Conservation (phyloP, 2,113 vertebrate genomes). For the Microcebus tavaratra region DNA sequence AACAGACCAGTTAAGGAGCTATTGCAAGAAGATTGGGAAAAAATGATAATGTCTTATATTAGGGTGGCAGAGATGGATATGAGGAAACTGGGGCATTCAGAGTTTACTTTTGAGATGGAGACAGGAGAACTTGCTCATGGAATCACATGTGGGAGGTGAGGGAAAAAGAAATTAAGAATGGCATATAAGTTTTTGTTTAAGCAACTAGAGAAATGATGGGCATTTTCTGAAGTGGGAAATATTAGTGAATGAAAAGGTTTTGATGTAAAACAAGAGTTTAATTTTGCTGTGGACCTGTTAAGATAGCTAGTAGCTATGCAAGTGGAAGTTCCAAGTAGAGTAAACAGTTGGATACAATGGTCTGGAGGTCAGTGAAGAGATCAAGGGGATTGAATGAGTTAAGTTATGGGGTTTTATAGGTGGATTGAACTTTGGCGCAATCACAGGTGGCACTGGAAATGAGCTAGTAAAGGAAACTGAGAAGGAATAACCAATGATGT, state of each 20-base stretch:
- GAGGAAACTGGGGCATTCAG: not conserved
- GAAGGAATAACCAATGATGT: not conserved
- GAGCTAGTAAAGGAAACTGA: not conserved
- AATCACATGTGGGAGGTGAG: not conserved
- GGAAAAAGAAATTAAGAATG: not conserved
- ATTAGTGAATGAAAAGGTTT: not conserved
- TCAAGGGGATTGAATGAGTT: not conserved
- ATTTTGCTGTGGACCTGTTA: not conserved
- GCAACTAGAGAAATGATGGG: not conserved
- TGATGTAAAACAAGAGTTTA: not conserved
- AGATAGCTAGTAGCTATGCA: not conserved
- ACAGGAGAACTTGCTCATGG: not conserved
- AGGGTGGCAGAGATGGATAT: not conserved
- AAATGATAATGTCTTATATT: not conserved
- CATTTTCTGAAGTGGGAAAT: slow-evolving; percentile 6
- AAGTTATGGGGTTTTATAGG: not conserved
- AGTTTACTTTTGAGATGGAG: slow-evolving; percentile 18
- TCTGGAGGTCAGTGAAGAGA: not conserved
- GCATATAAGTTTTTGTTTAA: not conserved
- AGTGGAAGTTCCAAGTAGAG: not conserved
- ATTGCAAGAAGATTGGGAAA: not conserved
- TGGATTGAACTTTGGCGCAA: not conserved
- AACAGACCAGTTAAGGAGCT: not conserved
- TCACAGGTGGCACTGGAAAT: not conserved
- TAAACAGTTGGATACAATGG: not conserved